Base-by-base conservation (phyloP, 2,797 vertebrate genomes). In the Botia almorhae region DNA sequence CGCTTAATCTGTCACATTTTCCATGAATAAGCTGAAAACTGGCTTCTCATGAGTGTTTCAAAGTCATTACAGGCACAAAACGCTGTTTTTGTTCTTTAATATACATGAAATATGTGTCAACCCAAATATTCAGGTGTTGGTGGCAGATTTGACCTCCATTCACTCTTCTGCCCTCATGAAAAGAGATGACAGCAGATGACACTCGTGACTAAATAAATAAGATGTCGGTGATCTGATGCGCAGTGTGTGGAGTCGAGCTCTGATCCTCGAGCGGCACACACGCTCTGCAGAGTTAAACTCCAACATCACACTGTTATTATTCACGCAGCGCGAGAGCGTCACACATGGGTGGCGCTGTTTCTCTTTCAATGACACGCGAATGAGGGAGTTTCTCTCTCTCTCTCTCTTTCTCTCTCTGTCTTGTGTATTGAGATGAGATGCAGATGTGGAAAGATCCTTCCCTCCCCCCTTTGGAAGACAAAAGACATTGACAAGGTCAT, bases 331-430 rank as follows among this genome's bases (percentile, higher is more conserved):
- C 33, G 6, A 13, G 26, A 50, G n/a, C 29, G 26, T 46, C 8
- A 50, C 81, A 72, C 65, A 67, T 70, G 53, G 88, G 81, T 78
- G 88, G 86, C 85, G 81, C 88, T 88, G 82, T 88, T 86, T 81
- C 85, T 86, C 88, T 88, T 82, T 69, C 75, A 73, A 21, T 79
- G 11, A 21, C 33, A 14, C 7, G n/a, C 2, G 2, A 2, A 53
- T 1, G n/a, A 70, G 43, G 33, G 74, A 19, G 51, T 14, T 29
- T 48, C n/a, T 46, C 17, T 26, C 51, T 50, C 19, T 60, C 10
- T 58, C 19, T 71, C 17, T 80, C 53, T 26, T 2, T 72, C 8
- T 64, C 23, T 71, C 64, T n/a, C 4, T 51, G 21, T 26, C 36
- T 76, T 39, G 6, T 39, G 72, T 68, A 76, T 74, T 48, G 67